Conservation (phyloP, 2,113 vertebrate genomes). For the Bettongia penicillata region DNA sequence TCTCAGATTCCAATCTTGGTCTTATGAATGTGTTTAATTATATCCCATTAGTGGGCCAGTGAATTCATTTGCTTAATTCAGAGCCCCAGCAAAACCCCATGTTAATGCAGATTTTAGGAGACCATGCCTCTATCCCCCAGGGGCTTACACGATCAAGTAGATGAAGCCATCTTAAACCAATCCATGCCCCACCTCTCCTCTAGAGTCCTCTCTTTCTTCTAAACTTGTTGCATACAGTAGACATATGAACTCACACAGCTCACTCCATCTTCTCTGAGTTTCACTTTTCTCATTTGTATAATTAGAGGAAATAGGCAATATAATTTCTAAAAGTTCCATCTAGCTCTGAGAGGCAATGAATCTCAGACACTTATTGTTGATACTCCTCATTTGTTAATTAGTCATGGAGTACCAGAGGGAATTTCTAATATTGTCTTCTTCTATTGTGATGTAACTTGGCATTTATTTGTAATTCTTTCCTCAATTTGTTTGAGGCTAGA, state of each 20-base stretch:
- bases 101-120: background rate
- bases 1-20: background rate
- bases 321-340: background rate
- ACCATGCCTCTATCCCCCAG: background rate
- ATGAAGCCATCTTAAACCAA: background rate
- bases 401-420: background rate
- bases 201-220: background rate
- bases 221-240: background rate
- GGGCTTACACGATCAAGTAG: background rate
- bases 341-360: background rate
- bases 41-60: background rate
- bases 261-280: background rate
- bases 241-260: background rate
- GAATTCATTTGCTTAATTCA: background rate
- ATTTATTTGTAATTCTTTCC: background rate
- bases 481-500: background rate
- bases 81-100: background rate
- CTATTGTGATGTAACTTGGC: background rate
- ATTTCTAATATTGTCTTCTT: background rate
- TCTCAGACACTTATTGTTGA: background rate
- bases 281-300: background rate
- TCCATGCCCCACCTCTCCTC: background rate
- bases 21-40: background rate
- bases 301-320: background rate
- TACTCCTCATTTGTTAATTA: background rate